phyloP scores from a whole-genome alignment of 2,113 vertebrate species.

The Nycticryphes semicollaris region DNA sequence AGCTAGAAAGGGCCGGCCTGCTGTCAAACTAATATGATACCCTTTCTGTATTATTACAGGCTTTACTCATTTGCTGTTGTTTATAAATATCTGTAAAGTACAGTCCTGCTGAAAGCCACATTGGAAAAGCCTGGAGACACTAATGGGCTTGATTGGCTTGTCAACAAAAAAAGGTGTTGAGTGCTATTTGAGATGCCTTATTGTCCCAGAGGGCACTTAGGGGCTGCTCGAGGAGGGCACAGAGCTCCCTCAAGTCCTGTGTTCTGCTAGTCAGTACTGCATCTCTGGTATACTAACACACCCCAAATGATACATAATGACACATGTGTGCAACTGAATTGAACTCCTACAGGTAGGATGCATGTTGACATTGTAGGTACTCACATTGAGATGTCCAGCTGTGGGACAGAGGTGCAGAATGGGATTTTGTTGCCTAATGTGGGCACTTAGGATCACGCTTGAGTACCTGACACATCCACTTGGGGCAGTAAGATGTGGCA shows the following conservation, averaged over 20 bases:
- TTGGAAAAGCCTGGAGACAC: neutral
- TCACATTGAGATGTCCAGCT: neutral
- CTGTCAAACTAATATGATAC: constrained; percentile 32
- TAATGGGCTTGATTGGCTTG: neutral
- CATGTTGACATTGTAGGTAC: neutral
- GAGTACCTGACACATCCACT: neutral
- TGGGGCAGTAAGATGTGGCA: neutral
- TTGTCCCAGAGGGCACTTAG: neutral
- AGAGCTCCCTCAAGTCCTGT: neutral
- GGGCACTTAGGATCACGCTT: neutral
- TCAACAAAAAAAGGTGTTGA: neutral
- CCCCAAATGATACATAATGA: neutral
- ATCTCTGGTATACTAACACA: neutral
- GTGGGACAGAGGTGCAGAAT: neutral
- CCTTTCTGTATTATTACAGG: constrained; percentile 19
- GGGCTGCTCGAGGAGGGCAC: neutral
- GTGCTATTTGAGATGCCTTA: neutral
- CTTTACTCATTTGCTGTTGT: neutral
- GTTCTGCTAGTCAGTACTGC: fast-evolving
- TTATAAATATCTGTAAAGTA: neutral
- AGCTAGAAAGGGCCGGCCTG: neutral
- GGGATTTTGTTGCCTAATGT: neutral
- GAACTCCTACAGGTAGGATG: neutral
- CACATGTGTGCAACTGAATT: neutral
- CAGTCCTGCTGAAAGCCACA: neutral